phyloP scores from a whole-genome alignment of 2,888 invertebrate species.

The Torymus tubicola region DNA sequence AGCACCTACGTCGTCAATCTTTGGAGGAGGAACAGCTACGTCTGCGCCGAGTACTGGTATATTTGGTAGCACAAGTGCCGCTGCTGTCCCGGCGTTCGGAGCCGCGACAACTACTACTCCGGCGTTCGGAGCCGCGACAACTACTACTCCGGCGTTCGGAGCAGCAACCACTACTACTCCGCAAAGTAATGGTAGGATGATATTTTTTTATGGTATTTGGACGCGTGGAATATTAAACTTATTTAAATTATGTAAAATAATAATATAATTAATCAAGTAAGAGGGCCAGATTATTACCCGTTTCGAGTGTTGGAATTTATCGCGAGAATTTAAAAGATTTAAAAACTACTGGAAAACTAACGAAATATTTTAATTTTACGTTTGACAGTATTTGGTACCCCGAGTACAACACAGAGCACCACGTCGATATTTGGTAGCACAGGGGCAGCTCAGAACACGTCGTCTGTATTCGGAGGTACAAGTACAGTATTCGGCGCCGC shows the following conservation, averaged over 20 bases:
- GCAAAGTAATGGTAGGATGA: slow-evolving; percentile 6
- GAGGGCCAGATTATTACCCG: no score
- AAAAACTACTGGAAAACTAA: no score
- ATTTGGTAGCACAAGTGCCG: slow-evolving; percentile 48
- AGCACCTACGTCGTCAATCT: slow-evolving; percentile 22
- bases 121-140: slow-evolving; percentile 46
- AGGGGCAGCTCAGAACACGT: neutral
- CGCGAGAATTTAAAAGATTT: no score
- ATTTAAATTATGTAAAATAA: neutral
- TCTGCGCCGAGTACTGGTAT: slow-evolving; percentile 9
- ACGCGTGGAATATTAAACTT: neutral
- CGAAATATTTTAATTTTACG: no score
- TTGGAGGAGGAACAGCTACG: slow-evolving; percentile 25
- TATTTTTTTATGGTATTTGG: neutral
- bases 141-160: slow-evolving; percentile 50
- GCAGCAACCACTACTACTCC: slow-evolving; percentile 26
- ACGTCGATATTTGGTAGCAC: neutral
- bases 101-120: slow-evolving; percentile 25
- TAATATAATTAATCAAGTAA: no score
- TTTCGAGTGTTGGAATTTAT: no score
- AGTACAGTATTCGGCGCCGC: slow-evolving; percentile 18
- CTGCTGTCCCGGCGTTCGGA: slow-evolving; percentile 38
- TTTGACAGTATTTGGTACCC: no score
- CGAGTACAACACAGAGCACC: neutral
- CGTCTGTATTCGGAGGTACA: no score